These are phyloP conservation scores for Polydrusus pterygomalis DNA, from an alignment of 2,888 invertebrate genomes.

Conservation along the genomic window DNA sequence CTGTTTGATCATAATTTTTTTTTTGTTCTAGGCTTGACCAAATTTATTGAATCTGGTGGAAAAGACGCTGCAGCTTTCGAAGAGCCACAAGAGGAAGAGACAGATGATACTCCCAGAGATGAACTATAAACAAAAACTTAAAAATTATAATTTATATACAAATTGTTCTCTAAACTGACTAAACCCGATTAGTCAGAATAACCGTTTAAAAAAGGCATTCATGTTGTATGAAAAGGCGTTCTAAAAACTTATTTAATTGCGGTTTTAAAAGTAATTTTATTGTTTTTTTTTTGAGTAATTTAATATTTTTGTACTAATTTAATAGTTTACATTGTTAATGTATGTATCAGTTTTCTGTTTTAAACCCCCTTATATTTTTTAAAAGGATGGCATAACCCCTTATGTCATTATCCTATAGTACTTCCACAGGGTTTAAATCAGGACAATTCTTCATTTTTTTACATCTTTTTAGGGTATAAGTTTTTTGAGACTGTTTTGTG, in stretches of 20 bases:
- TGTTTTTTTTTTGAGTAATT: not conserved
- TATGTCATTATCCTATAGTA: conserved; percentile 13
- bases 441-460: conserved; percentile 4
- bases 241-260: not conserved
- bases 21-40: conserved; percentile 89
- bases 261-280: conserved; percentile 30
- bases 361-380: conserved; percentile 9
- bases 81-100: conserved; percentile 78
- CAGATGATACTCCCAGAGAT: conserved; percentile 84
- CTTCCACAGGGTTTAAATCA: conserved; percentile 28
- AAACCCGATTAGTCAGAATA: not conserved
- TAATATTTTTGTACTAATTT: conserved; percentile 22
- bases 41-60: conserved; percentile 96
- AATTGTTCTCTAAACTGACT: conserved; percentile 1
- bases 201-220: conserved; percentile 11
- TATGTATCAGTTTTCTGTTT: conserved; percentile 22
- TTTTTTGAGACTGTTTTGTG: conserved; percentile 37
- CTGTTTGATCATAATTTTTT: not conserved
- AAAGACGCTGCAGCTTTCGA: conserved; percentile 83
- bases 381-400: conserved; percentile 5
- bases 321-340: conserved; percentile 8
- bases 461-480: conserved; percentile 19
- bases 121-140: conserved; percentile 79
- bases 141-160: conserved; percentile 19
- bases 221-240: conserved; percentile 2